Conservation (phyloP, 2,797 vertebrate species). For the Coccyzus lansbergi region DNA sequence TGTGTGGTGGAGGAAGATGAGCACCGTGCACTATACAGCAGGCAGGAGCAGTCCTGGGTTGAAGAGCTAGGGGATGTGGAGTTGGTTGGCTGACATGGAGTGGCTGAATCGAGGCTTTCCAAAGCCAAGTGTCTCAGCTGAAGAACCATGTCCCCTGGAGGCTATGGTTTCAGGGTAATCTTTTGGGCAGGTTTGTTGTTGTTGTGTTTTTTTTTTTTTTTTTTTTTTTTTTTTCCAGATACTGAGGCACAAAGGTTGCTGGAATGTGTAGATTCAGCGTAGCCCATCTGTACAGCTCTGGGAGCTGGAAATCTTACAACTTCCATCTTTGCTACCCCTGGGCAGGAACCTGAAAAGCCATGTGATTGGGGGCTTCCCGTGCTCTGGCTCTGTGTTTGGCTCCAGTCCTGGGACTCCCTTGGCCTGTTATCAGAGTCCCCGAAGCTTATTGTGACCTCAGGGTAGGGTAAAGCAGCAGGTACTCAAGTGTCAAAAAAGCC, state of each 20-base stretch:
- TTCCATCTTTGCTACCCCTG: background rate
- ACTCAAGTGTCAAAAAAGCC: background rate
- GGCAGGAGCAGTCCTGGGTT: background rate
- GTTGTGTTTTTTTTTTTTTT: no score
- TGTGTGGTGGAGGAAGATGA: fast-evolving
- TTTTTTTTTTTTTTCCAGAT: background rate
- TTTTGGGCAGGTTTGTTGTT: background rate
- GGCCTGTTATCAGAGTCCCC: background rate
- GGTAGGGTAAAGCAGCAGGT: background rate
- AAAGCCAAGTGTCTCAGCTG: background rate
- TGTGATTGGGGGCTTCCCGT: fast-evolving
- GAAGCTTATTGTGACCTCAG: background rate
- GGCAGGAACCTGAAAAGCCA: background rate
- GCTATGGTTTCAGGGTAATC: background rate
- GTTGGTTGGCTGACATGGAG: fast-evolving
- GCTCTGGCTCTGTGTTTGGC: background rate
- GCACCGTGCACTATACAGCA: fast-evolving
- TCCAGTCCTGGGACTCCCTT: background rate
- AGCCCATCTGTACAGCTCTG: background rate
- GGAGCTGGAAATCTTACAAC: background rate
- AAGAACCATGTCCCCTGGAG: background rate
- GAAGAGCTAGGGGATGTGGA: background rate
- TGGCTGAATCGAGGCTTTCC: background rate
- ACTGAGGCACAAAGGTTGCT: background rate
- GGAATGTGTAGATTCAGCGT: background rate